phyloP scores from a whole-genome alignment of 2,113 vertebrate genomes.

The Tyto alba region DNA sequence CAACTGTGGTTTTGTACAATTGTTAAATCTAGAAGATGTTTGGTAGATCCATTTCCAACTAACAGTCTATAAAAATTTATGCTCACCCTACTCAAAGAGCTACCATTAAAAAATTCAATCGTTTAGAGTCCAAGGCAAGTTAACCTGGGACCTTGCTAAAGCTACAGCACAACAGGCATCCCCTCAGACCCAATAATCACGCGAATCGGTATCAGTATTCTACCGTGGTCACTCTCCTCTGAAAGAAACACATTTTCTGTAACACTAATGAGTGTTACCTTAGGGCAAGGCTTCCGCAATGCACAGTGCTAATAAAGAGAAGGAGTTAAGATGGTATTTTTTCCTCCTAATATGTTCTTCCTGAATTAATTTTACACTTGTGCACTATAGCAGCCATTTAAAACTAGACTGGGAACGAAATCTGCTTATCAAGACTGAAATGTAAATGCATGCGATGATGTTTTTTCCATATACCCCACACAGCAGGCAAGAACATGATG shows the following conservation, averaged over 20 bases:
- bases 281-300: neutral
- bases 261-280: neutral
- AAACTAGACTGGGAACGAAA: neutral
- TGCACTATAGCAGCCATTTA: neutral
- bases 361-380: neutral
- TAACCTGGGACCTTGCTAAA: neutral
- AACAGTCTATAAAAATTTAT: neutral
- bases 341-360: neutral
- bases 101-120: neutral
- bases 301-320: neutral
- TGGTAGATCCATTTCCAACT: neutral
- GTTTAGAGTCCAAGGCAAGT: neutral
- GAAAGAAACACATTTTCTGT: neutral
- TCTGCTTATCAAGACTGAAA: neutral
- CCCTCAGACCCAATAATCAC: neutral
- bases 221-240: neutral
- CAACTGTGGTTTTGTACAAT: neutral
- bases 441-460: neutral
- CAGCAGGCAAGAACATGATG: neutral
- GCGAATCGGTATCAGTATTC: fast-evolving
- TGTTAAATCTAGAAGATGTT: neutral
- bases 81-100: neutral
- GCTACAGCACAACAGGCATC: neutral
- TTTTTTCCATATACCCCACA: neutral
- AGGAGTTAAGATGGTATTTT: neutral